Evolutionary conservation across 2,888 invertebrate species (phyloP).

Genomic region (Neoascia interrupta): DNA sequence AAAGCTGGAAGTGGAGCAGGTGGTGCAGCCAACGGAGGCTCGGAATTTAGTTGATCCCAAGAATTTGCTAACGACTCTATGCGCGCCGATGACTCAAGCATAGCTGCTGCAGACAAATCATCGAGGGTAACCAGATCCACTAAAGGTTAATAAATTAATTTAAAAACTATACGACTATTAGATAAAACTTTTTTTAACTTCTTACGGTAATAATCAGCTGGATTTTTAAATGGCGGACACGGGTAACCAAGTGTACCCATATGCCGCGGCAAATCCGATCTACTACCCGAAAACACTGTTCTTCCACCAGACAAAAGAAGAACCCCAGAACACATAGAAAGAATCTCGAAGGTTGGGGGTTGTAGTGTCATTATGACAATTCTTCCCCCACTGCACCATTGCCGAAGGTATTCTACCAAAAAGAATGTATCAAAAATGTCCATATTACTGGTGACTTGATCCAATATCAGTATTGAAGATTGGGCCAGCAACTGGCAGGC

Average conservation of each 20-base stretch:
- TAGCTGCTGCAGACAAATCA: conserved; percentile 95
- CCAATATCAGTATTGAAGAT: conserved; percentile 91
- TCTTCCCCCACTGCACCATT: conserved; percentile 88
- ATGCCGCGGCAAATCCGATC: conserved; percentile 94
- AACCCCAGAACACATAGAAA: conserved; percentile 89
- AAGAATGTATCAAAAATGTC: conserved; percentile 98
- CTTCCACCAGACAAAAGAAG: conserved; percentile 93
- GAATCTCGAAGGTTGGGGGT: conserved; percentile 96
- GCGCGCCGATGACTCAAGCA: conserved; percentile 95
- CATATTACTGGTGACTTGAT: conserved; percentile 85
- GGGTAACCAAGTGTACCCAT: conserved; percentile 94
- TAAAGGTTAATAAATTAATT: conserved; percentile 79
- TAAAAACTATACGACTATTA: too few relatives aligned
- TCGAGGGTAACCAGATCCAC: conserved; percentile 96
- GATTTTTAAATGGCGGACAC: conserved; percentile 97
- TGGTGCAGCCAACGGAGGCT: conserved; percentile 83
- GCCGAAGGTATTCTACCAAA: conserved; percentile 94
- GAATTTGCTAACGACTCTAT: conserved; percentile 94
- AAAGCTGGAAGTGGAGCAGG: conserved; percentile 87
- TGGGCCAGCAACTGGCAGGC: conserved; percentile 93
- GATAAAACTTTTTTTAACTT: conserved; percentile 73
- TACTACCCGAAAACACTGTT: conserved; percentile 93
- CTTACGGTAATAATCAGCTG: conserved; percentile 96
- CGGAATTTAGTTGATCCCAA: conserved; percentile 80
- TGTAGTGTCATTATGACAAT: conserved; percentile 95